Conservation (phyloP, 2,797 vertebrate species). For the Megaceryle alcyon region DNA sequence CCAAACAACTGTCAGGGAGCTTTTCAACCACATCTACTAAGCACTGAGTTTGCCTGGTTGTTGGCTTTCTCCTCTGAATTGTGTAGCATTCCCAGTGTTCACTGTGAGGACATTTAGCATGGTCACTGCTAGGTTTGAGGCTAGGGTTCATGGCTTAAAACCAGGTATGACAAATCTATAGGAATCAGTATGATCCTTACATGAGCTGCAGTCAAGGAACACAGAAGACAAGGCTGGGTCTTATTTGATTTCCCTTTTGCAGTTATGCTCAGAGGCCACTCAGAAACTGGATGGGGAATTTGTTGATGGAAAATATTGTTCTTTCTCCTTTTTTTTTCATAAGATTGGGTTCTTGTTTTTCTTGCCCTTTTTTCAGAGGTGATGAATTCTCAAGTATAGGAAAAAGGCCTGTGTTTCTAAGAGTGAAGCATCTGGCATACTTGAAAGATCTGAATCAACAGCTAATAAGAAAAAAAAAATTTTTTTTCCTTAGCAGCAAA, state of each 20-base stretch:
- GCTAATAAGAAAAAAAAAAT: not conserved
- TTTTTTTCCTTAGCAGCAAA: not conserved
- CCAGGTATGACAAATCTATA: not conserved
- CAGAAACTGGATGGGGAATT: not conserved
- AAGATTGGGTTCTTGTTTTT: not conserved
- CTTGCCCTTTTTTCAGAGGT: not conserved
- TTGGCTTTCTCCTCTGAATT: not conserved
- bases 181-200: not conserved
- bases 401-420: not conserved
- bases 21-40: not conserved
- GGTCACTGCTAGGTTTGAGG: not conserved
- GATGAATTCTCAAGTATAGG: not conserved
- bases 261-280: not conserved
- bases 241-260: not conserved
- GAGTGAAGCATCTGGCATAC: not conserved
- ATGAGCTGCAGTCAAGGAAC: not conserved
- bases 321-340: not conserved
- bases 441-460: not conserved
- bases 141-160: not conserved
- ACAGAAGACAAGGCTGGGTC: not conserved
- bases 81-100: not conserved
- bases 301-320: not conserved
- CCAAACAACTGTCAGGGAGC: not conserved
- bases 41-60: not conserved
- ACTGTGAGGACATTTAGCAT: not conserved